Evolutionary conservation across 2,113 vertebrate genomes (phyloP).

Genomic region (Phylloscopus trochiloides): DNA sequence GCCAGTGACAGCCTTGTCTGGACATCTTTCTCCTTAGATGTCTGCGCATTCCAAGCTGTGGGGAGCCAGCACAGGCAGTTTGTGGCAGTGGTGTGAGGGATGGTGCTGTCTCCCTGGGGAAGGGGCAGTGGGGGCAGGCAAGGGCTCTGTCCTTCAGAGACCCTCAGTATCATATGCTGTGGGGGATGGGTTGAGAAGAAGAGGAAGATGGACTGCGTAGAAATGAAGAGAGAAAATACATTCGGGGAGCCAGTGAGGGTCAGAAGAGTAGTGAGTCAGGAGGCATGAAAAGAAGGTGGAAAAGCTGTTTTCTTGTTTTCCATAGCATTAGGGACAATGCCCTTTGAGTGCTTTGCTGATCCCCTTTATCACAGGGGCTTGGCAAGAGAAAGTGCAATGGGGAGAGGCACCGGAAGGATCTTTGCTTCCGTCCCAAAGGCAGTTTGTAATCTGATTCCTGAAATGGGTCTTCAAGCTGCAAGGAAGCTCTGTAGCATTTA

Average conservation of each 20-base stretch:
- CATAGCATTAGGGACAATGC: not conserved
- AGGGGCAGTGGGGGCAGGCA: not conserved
- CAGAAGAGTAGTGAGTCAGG: not conserved
- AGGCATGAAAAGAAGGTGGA: not conserved
- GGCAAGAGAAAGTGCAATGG: fast-evolving
- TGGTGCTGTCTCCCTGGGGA: not conserved
- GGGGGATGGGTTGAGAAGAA: not conserved
- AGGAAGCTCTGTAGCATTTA: not conserved
- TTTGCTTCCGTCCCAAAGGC: not conserved
- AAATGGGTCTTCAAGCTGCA: not conserved
- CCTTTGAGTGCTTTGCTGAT: not conserved
- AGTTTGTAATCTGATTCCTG: not conserved
- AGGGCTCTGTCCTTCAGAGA: not conserved
- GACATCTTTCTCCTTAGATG: not conserved
- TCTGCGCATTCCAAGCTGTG: fast-evolving
- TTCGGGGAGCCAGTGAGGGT: not conserved
- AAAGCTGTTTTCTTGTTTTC: not conserved
- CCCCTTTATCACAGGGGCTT: not conserved
- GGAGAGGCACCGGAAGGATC: not conserved
- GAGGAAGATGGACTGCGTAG: not conserved
- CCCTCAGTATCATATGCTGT: not conserved
- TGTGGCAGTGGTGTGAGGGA: not conserved
- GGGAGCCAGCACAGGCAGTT: not conserved
- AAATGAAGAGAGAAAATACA: not conserved
- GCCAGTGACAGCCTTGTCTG: fast-evolving